phyloP scores from a whole-genome alignment of 2,888 invertebrate genomes.

The Petrolisthes manimaculis region DNA sequence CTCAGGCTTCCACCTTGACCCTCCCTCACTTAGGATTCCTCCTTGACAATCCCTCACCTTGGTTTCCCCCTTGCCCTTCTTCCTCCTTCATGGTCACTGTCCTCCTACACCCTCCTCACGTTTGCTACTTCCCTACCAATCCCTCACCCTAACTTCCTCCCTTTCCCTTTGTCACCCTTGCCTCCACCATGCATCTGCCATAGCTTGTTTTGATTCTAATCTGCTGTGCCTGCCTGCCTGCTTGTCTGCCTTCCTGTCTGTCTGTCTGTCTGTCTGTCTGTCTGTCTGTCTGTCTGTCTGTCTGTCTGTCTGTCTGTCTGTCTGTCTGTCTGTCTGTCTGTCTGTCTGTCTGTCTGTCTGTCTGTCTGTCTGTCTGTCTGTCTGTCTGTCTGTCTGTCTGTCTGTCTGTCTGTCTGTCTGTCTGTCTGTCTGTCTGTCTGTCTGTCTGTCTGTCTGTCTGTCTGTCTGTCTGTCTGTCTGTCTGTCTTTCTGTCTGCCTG shows the following conservation, averaged over 20 bases:
- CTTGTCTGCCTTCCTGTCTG: background rate
- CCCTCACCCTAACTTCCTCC: background rate
- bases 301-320: conserved; percentile 22
- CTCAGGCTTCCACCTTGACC: background rate
- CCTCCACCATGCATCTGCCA: background rate
- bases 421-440: conserved; percentile 7
- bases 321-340: conserved; percentile 10
- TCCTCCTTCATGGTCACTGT: background rate
- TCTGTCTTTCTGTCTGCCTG: conserved; percentile 16
- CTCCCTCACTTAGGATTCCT: background rate
- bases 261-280: conserved; percentile 23
- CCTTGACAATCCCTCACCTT: background rate
- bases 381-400: background rate
- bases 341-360: background rate
- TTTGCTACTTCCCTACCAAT: conserved; percentile 3
- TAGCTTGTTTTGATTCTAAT: background rate
- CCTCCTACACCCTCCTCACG: background rate
- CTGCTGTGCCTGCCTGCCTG: background rate
- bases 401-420: background rate
- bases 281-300: conserved; percentile 19
- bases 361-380: too few relatives aligned
- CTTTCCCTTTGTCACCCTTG: conserved; percentile 1
- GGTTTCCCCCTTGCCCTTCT: background rate
- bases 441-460: conserved; percentile 5
- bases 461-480: conserved; percentile 6